Conservation (phyloP, 2,797 vertebrate species). For the Petrocephalus sullivani region DNA sequence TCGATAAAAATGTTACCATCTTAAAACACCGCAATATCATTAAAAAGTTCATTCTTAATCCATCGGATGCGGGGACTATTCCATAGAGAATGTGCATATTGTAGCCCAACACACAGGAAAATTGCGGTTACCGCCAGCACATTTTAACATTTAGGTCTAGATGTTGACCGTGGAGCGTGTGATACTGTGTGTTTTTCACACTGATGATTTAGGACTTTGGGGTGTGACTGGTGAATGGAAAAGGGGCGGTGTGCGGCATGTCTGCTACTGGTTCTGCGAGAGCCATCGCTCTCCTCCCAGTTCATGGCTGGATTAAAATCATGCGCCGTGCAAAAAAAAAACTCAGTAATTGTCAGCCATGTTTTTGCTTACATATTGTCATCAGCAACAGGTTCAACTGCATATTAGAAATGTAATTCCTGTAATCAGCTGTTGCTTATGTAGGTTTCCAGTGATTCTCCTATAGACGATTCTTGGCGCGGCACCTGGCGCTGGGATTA, state of each 20-base stretch:
- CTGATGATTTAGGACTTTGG: not conserved
- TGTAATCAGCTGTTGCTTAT: not conserved
- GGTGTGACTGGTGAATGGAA: not conserved
- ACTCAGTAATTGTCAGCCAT: slow-evolving; percentile 55
- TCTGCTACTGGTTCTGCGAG: not conserved
- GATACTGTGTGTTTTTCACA: not conserved
- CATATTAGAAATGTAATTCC: not conserved
- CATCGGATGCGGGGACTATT: not conserved
- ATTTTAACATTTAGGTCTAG: not conserved
- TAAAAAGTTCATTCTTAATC: not conserved
- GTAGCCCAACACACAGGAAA: not conserved
- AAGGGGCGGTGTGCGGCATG: not conserved
- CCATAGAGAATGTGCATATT: not conserved
- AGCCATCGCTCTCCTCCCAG: not conserved
- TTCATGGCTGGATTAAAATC: not conserved
- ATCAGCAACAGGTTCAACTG: slow-evolving; percentile 60
- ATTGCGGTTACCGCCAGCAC: not conserved
- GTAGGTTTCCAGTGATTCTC: not conserved
- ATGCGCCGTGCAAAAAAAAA: slow-evolving; percentile 7
- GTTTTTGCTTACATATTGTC: slow-evolving; percentile 61
- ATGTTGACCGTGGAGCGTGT: not conserved
- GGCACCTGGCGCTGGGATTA: not conserved
- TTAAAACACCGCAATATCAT: not conserved
- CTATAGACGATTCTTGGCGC: not conserved
- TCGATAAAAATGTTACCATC: not conserved